Evolutionary conservation across 1,140 invertebrate genomes (phyloP), one percentile per base, ranked within the genome.

Genomic region (Drosophila ambigua): DNA sequence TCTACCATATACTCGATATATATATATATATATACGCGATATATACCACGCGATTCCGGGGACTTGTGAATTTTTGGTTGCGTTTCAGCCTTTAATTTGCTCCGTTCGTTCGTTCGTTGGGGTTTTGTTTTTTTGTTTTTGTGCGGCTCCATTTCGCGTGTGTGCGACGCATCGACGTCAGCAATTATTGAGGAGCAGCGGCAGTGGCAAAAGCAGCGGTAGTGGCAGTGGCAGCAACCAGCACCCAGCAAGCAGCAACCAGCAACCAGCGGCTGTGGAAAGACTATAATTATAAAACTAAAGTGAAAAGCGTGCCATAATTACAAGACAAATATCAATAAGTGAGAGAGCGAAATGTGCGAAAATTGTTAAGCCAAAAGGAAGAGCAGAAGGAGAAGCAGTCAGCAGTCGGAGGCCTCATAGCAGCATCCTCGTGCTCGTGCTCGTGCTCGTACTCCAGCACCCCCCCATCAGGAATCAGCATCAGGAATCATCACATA

Each of bases 291-390:
- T 64, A 71, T 69, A 69, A 73, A 80, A 85, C 68, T 73, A 81
- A 85, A 85, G 72, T 83, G 66, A 64, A 76, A 80, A 85, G 82
- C 77, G 77, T 85, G 77, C 63, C 64, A 85, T 85, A 80, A 80
- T 78, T 80, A 72, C 67, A 79, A 65, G 43, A 79, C 51, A 46
- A 57, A 76, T 79, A 77, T 77, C 77, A 77, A 85, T 64, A 84
- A 83, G 69, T 63, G 62, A 60, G 41, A 51, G 71, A 49, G 75
- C 65, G 35, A 13, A 84, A 83, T 85, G 81, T 84, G 72, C 59
- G 79, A 76, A 83, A 83, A 79, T 83, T 83, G 59, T 43, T 83
- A 75, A 82, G 13, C n/a, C 43, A 24, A 51, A 55, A 24, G 23
- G 26, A 69, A 7, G 13, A 43, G 13, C 4, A 44, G 9, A 44